Percentiles rank a stretch among this genome's conserved stretches.
Conservation (phyloP, 2,113 vertebrate genomes). For the Aplodontia rufa region DNA sequence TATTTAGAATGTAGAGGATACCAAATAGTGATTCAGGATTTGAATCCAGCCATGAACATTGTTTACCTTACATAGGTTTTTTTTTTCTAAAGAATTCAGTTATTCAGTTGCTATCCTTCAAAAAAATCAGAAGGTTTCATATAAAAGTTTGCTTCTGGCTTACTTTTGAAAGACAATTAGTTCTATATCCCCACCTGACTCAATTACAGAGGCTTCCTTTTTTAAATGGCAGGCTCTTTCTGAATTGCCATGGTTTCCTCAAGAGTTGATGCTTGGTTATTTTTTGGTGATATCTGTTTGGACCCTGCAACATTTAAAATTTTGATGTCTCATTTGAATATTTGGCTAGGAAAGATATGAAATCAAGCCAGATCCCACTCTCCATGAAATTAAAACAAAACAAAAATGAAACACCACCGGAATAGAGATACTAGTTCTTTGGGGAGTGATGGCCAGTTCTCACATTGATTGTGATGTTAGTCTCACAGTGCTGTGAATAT, state of each 20-base stretch:
- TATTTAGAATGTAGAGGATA: neutral
- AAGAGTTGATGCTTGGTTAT: neutral
- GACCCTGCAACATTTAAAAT: neutral
- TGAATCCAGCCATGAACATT: neutral
- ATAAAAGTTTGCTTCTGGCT: neutral
- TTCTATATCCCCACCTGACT: neutral
- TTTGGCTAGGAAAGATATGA: neutral
- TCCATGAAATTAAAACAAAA: slow-evolving; percentile 40
- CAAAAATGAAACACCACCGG: neutral
- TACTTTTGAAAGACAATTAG: neutral
- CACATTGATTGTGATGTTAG: neutral
- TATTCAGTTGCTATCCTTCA: neutral
- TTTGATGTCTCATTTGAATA: neutral
- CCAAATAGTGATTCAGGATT: neutral
- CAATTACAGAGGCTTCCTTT: neutral
- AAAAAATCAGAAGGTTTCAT: neutral
- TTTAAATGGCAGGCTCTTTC: neutral
- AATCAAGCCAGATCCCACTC: neutral
- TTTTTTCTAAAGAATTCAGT: too few species aligned
- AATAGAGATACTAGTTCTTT: neutral
- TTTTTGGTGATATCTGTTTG: slow-evolving; percentile 7
- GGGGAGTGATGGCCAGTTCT: neutral
- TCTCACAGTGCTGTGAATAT: neutral
- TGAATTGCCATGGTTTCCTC: neutral
- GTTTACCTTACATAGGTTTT: neutral